Evolutionary conservation across 2,113 vertebrate genomes (phyloP).

Genomic region (Telmatochromis sp.): DNA sequence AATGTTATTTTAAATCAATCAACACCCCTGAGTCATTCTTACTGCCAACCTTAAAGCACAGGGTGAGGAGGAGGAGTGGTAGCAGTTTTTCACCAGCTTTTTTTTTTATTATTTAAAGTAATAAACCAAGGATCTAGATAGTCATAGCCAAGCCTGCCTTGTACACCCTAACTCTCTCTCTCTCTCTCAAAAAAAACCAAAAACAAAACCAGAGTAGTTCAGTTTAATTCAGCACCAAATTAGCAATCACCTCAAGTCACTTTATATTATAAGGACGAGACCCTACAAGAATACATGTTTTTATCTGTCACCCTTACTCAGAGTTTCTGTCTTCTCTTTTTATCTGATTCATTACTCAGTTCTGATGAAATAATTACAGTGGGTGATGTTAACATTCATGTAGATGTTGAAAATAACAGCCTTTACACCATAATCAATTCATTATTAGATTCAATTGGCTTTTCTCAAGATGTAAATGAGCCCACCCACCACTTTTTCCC

Average conservation of each 20-base stretch:
- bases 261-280: neutral
- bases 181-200: too few species aligned
- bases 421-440: accelerated
- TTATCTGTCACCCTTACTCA: neutral
- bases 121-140: neutral
- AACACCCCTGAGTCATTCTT: neutral
- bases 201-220: neutral
- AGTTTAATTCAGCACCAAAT: neutral
- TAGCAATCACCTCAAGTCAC: neutral
- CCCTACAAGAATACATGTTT: neutral
- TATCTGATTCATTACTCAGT: neutral
- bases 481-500: neutral
- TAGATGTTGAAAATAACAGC: neutral
- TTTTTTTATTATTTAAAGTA: accelerated
- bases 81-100: neutral
- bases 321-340: neutral
- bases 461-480: neutral
- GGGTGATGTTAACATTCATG: neutral
- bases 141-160: neutral
- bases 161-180: too few species aligned
- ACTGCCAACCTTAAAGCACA: neutral
- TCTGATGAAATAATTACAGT: neutral
- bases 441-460: neutral
- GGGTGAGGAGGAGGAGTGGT: neutral
- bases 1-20: neutral